A percentile compares a stretch with the other conserved stretches of the same genome.
phyloP scores from a whole-genome alignment of 2,888 invertebrate species.

The Diabrotica balteata region DNA sequence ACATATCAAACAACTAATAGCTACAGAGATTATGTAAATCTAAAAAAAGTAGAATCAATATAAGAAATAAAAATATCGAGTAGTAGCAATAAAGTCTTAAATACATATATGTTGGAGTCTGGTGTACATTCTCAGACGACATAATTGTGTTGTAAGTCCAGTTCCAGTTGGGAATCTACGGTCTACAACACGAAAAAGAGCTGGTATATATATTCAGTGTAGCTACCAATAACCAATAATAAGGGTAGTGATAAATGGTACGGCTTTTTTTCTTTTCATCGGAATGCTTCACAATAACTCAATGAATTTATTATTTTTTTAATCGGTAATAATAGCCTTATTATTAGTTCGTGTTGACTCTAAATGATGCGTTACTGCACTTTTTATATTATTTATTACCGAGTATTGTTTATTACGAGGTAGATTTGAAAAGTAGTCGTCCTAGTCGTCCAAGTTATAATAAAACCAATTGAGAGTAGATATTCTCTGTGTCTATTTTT shows the following conservation, averaged over 20 bases:
- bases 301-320: conserved; percentile 10
- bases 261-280: not conserved
- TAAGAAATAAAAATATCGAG: too few species aligned
- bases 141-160: conserved; percentile 32
- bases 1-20: too few species aligned
- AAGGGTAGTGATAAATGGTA: conserved; percentile 5
- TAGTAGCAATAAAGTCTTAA: conserved; percentile 6
- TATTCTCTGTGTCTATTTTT: too few species aligned
- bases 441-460: too few species aligned
- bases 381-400: too few species aligned
- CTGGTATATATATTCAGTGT: conserved; percentile 1
- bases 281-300: conserved; percentile 1
- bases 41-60: too few species aligned
- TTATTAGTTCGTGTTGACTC: conserved; percentile 3
- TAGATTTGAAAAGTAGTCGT: too few species aligned
- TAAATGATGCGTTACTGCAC: not conserved
- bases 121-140: conserved; percentile 39
- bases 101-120: conserved; percentile 33
- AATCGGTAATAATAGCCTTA: not conserved
- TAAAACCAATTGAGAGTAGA: too few species aligned
- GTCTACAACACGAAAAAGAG: conserved; percentile 2
- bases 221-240: conserved; percentile 8
- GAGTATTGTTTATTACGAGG: too few species aligned
- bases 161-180: conserved; percentile 5
- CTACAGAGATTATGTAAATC: too few species aligned